phyloP scores from a whole-genome alignment of 2,888 invertebrate species.

The Cyclophora punctaria region DNA sequence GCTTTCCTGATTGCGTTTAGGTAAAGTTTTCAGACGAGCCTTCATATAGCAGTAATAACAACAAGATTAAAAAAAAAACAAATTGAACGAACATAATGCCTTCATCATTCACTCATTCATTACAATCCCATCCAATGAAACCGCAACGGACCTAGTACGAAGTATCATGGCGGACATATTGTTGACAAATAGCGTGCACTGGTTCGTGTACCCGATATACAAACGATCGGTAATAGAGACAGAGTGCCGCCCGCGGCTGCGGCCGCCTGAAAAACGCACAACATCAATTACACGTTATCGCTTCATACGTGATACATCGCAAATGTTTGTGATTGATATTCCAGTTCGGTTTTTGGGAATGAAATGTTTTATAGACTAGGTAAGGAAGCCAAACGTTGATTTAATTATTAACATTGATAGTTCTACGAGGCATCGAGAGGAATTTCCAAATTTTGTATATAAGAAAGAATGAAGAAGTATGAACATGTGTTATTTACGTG shows the following conservation, averaged over 20 bases:
- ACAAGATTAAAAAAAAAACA: too few species aligned
- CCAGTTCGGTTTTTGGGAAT: slow-evolving; percentile 1
- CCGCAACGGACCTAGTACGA: too few species aligned
- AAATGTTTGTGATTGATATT: slow-evolving; percentile 10
- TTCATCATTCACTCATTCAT: neutral
- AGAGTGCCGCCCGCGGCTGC: slow-evolving; percentile 32
- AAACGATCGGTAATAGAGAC: slow-evolving; percentile 33
- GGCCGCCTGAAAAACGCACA: slow-evolving; percentile 48
- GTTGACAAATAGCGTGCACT: slow-evolving; percentile 12
- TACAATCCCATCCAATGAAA: too few species aligned
- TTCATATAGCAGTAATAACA: slow-evolving; percentile 1
- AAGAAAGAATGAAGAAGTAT: too few species aligned
- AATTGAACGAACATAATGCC: too few species aligned
- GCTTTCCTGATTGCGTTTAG: slow-evolving; percentile 20
- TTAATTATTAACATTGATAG: too few species aligned
- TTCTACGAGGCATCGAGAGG: too few species aligned
- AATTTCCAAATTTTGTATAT: too few species aligned
- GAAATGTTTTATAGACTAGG: slow-evolving; percentile 15
- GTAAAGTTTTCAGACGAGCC: slow-evolving; percentile 7
- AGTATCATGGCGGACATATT: neutral
- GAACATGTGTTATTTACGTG: too few species aligned
- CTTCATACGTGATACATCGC: slow-evolving; percentile 3
- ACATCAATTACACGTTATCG: slow-evolving; percentile 54
- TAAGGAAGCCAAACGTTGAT: too few species aligned
- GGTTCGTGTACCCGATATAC: neutral